Evolutionary conservation across 2,113 vertebrate genomes (phyloP).

Genomic region (Trichomycterus rosablanca): DNA sequence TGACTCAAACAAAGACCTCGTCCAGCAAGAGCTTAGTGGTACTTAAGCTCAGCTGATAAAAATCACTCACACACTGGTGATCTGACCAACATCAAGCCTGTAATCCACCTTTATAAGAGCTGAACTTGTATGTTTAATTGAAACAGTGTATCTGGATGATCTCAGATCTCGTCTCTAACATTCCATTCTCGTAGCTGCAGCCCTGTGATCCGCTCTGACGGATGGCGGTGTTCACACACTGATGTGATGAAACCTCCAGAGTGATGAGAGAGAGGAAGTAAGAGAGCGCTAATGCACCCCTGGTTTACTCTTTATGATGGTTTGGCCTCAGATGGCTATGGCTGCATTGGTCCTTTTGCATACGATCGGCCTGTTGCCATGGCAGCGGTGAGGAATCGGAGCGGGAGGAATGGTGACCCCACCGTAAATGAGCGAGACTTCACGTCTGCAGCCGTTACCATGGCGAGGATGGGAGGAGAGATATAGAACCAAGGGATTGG

Average conservation of each 20-base stretch:
- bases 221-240: not conserved
- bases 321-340: slow-evolving; percentile 53
- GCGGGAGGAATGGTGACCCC: slow-evolving; percentile 41
- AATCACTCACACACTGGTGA: not conserved
- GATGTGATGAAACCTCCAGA: not conserved
- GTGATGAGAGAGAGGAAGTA: not conserved
- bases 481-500: slow-evolving; percentile 52
- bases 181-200: not conserved
- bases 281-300: slow-evolving; percentile 15
- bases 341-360: slow-evolving; percentile 56
- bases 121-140: not conserved
- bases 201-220: not conserved
- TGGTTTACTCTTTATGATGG: slow-evolving; percentile 54
- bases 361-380: slow-evolving; percentile 71
- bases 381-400: slow-evolving; percentile 59
- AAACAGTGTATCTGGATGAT: slow-evolving; percentile 7
- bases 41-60: no score
- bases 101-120: slow-evolving; percentile 10
- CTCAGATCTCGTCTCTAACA: no score
- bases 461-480: slow-evolving; percentile 56
- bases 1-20: no score
- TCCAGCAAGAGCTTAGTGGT: no score
- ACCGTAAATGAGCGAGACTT: slow-evolving; percentile 39
- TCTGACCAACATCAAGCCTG: not conserved
- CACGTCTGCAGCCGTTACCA: slow-evolving; percentile 69